Evolutionary conservation across 2,797 vertebrate genomes (phyloP), one percentile per base, ranked within the genome.

Genomic region (Manis pentadactyla): DNA sequence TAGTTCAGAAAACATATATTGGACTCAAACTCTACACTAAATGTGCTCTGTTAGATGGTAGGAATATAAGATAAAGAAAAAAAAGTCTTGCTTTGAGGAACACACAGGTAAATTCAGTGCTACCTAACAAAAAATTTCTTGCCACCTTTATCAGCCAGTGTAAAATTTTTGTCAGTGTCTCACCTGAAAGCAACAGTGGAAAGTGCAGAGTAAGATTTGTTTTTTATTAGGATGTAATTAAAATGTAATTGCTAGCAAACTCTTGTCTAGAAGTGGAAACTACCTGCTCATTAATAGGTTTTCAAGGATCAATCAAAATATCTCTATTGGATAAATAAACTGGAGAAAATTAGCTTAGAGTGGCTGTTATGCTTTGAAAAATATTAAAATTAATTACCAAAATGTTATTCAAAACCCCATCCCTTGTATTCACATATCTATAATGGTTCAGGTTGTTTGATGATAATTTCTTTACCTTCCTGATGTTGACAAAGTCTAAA

Each of bases 371-470:
- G 19, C 12, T 53, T 93, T n/a, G 49, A 81, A 93, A 96, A 91
- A 73, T 81, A 73, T 78, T 81, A 86, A 93, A 89, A 73, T 63
- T 69, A 79, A 71, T 82, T 84, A n/a, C 55, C 46, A 94, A 87
- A 84, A n/a, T 71, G 37, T 85, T 89, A 78, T 53, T 95, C n/a
- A 83, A 69, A 90, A 87, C 6, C 23, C 17, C 15, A 34, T 42
- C n/a, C 19, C 17, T 82, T 23, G 0, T 73, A 37, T 42, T 37
- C n/a, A 19, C 12, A 12, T 81, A 34, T 42, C 39, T 83, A 0
- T 79, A 74, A 61, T 90, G 21, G 82, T 79, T 81, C 17, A 57
- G 37, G 25, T 59, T 87, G 6, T n/a, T 82, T 87, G n/a, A 46
- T 84, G 57, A 68, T 69, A 59, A 57, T 91, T 84, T 92, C 27